These are phyloP conservation scores for Agrochola macilenta DNA, from an alignment of 2,888 invertebrate genomes.

Conservation along the genomic window DNA sequence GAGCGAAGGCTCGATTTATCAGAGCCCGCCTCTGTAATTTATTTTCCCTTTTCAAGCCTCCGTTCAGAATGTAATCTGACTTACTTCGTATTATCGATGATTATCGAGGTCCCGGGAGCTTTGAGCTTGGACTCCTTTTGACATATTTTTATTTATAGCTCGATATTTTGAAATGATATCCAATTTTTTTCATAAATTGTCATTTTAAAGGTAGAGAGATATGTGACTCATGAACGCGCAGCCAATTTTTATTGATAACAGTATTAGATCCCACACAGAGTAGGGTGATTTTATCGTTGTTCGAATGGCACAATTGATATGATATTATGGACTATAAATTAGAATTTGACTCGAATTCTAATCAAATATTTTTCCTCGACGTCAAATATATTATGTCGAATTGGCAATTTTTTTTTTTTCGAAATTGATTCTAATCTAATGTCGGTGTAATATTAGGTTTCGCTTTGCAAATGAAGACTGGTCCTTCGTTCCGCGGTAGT, in stretches of 20 bases:
- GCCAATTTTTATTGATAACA: conserved; percentile 20
- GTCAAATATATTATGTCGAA: conserved; percentile 3
- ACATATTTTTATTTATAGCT: conserved; percentile 59
- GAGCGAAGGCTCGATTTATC: conserved; percentile 61
- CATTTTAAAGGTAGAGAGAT: not conserved
- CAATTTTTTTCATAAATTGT: conserved; percentile 1
- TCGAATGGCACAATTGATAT: conserved; percentile 6
- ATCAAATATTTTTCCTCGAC: conserved; percentile 10
- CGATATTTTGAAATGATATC: conserved; percentile 33
- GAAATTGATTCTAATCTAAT: not conserved
- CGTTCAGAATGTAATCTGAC: conserved; percentile 65
- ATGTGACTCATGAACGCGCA: not conserved
- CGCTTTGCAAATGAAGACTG: not conserved
- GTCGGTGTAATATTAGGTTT: not conserved
- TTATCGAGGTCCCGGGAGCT: conserved; percentile 45
- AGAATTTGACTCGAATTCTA: conserved; percentile 9
- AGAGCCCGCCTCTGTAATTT: conserved; percentile 59
- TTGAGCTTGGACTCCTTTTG: conserved; percentile 29
- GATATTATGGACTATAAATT: conserved; percentile 39
- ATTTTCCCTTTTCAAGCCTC: conserved; percentile 64
- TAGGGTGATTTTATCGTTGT: conserved; percentile 29
- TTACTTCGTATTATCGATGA: conserved; percentile 63
- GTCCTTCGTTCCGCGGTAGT: not conserved
- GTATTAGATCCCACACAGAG: not conserved
- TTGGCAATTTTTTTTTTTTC: not conserved